Evolutionary conservation across 2,888 invertebrate species (phyloP).

Genomic region (Aleiodes alternator): DNA sequence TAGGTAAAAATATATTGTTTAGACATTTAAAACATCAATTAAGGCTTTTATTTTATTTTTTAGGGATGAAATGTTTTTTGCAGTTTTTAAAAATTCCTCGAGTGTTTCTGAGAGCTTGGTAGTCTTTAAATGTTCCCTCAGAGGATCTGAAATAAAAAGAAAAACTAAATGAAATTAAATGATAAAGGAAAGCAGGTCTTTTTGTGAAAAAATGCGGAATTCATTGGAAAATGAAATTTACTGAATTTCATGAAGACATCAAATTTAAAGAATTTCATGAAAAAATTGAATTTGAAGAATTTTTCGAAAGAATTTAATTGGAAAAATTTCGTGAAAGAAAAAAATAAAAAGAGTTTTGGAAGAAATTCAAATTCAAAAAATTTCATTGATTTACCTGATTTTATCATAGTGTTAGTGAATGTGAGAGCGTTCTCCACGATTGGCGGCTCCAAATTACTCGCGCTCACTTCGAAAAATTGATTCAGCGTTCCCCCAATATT

Average conservation of each 20-base stretch:
- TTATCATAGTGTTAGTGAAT: conserved; percentile 76
- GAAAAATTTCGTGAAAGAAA: too few species aligned
- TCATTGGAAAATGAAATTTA: too few species aligned
- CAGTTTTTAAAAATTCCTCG: conserved; percentile 39
- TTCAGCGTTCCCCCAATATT: conserved; percentile 78
- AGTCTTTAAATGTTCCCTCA: conserved; percentile 59
- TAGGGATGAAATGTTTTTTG: conserved; percentile 6
- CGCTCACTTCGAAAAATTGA: conserved; percentile 76
- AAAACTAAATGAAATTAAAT: background rate
- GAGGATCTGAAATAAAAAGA: conserved; percentile 47
- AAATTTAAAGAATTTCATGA: too few species aligned
- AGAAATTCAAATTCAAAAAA: background rate
- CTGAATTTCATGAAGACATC: too few species aligned
- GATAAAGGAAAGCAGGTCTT: too few species aligned
- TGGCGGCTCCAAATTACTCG: conserved; percentile 76
- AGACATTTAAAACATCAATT: conserved; percentile 40
- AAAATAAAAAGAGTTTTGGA: too few species aligned
- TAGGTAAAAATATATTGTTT: conserved; percentile 39
- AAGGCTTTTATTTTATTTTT: conserved; percentile 14
- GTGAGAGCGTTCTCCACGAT: conserved; percentile 77
- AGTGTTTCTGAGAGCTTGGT: conserved; percentile 49
- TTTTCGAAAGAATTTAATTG: too few species aligned
- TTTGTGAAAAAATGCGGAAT: too few species aligned
- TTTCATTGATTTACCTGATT: conserved; percentile 64
- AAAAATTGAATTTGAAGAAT: too few species aligned